phyloP scores from a whole-genome alignment of 2,888 invertebrate genomes.

The Lucinisca nassula region DNA sequence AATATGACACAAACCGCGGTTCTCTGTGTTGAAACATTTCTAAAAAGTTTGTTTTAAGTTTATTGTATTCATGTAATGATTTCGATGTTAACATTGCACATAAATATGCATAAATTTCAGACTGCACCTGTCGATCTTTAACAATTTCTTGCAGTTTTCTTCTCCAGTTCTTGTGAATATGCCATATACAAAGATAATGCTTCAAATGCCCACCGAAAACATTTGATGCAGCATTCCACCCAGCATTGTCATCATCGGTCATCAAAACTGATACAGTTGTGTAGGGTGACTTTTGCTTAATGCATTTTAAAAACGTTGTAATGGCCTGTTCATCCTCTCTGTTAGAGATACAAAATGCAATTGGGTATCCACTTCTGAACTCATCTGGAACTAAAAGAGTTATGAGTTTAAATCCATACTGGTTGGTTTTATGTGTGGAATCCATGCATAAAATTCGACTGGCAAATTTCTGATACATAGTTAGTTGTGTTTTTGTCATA shows the following conservation, averaged over 20 bases:
- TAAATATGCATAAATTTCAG: background rate
- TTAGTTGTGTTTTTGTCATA: too few relatives aligned
- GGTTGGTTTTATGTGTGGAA: constrained; percentile 23
- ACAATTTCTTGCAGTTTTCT: background rate
- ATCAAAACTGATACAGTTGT: constrained; percentile 11
- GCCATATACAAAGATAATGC: constrained; percentile 29
- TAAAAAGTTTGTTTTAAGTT: constrained; percentile 6
- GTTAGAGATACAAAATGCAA: constrained; percentile 26
- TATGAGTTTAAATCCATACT: constrained; percentile 25
- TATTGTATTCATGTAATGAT: background rate
- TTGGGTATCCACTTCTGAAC: constrained; percentile 24
- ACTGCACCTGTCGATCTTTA: background rate
- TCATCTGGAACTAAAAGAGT: constrained; percentile 33
- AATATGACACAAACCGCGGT: background rate
- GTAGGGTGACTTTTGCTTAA: background rate
- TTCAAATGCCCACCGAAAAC: constrained; percentile 2
- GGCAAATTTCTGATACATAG: constrained; percentile 1
- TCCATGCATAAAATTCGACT: background rate
- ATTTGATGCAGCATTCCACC: background rate
- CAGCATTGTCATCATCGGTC: constrained; percentile 32
- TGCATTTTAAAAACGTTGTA: background rate
- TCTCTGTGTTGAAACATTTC: background rate
- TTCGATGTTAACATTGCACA: constrained; percentile 13
- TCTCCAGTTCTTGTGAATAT: constrained; percentile 10
- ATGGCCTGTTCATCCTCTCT: constrained; percentile 12